These are phyloP conservation scores for Glossosoma conforme DNA, from an alignment of 1,140 invertebrate species.

Conservation along the genomic window DNA sequence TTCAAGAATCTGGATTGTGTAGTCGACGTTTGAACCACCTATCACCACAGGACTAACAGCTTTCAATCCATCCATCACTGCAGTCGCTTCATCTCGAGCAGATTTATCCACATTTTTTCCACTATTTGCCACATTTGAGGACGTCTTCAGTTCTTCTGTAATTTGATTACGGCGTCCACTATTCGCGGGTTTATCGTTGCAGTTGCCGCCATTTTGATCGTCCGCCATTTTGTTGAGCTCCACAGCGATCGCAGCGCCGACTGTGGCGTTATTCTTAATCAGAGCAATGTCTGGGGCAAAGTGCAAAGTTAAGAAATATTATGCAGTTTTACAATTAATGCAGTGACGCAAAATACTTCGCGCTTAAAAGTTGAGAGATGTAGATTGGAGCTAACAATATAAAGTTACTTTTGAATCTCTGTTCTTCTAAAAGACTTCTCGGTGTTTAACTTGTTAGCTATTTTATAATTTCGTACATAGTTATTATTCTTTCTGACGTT, in stretches of 20 bases:
- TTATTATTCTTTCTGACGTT: no score
- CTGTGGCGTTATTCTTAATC: slow-evolving; percentile 85
- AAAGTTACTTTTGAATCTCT: no score
- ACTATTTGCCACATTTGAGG: slow-evolving; percentile 12
- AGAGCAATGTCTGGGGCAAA: slow-evolving; percentile 81
- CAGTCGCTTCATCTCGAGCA: slow-evolving; percentile 4
- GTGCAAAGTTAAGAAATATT: no score
- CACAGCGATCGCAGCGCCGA: slow-evolving; percentile 79
- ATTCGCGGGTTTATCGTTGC: background rate
- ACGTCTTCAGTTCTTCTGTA: no score
- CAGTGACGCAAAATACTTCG: no score
- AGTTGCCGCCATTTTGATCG: background rate
- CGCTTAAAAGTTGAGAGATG: no score
- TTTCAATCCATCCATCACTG: slow-evolving; percentile 27
- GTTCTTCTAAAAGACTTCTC: no score
- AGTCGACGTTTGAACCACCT: slow-evolving; percentile 76
- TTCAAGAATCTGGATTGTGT: slow-evolving; percentile 60
- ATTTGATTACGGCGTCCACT: slow-evolving; percentile 15
- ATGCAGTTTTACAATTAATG: no score
- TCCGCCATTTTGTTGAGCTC: slow-evolving; percentile 41
- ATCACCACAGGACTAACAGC: slow-evolving; percentile 64
- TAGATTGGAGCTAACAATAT: no score
- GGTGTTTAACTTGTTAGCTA: no score
- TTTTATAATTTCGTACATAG: no score
- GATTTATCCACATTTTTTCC: slow-evolving; percentile 12